phyloP scores from a whole-genome alignment of 2,888 invertebrate species.

The Cryptocephalus moraei region DNA sequence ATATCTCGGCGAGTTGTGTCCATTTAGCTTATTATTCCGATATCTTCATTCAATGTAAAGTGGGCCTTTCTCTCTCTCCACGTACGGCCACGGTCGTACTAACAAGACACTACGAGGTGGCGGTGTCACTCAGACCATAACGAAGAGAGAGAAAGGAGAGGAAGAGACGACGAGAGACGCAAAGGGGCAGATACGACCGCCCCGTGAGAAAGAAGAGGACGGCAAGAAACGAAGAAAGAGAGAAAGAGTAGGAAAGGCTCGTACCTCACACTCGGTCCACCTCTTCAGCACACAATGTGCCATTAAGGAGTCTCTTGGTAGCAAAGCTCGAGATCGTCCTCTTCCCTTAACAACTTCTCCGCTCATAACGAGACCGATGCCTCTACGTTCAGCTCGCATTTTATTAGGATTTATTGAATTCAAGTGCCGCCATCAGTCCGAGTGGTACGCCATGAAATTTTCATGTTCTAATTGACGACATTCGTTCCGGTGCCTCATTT shows the following conservation, averaged over 20 bases:
- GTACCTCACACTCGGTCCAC: conserved; percentile 25
- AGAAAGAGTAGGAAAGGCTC: conserved; percentile 13
- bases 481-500: no score
- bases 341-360: conserved; percentile 1
- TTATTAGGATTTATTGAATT: no score
- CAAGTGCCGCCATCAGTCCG: no score
- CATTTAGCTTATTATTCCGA: conserved; percentile 38
- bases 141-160: conserved; percentile 25
- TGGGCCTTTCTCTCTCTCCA: conserved; percentile 16
- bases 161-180: no score
- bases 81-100: conserved; percentile 27
- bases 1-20: conserved; percentile 27
- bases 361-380: no score
- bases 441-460: no score
- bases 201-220: background rate
- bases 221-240: no score
- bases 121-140: conserved; percentile 37
- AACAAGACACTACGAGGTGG: conserved; percentile 40
- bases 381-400: no score
- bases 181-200: conserved; percentile 19
- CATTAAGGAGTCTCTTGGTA: conserved; percentile 28
- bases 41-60: conserved; percentile 41
- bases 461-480: no score
- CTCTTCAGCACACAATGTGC: conserved; percentile 48
- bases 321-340: background rate